Evolutionary conservation across 2,797 vertebrate species (phyloP), one percentile per base, ranked within the genome.

Genomic region (Neopelma chrysocephalum): DNA sequence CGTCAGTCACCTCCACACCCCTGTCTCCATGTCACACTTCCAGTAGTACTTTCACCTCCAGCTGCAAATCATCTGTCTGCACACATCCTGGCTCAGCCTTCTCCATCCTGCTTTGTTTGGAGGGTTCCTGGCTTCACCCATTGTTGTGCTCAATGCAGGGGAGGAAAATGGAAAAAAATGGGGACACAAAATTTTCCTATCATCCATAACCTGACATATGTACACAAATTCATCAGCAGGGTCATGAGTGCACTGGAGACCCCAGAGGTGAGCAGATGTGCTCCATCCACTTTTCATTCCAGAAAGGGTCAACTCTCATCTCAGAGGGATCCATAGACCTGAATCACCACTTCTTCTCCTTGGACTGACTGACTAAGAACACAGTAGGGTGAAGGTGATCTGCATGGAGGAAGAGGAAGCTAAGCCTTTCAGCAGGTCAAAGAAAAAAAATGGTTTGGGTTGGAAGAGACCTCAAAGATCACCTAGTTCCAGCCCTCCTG

Each of bases 141-240:
- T 14, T 18, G 0, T 3, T 27, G 10, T 27, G 26, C 21, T 57
- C 42, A 70, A 3, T 7, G 25, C 2, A n/a, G 12, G 18, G 21
- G 18, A 87, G n/a, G 20, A 11, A 64, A 66, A 31, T 1, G 3
- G 48, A 14, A 56, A 75, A 75, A 78, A 45, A 26, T 2, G 2
- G 21, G 27, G 8, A 66, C 7, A 13, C 20, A 56, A 66, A 66
- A 22, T n/a, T 85, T 48, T 6, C 1, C 22, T 56, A 40, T 18
- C 23, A 45, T n/a, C 43, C 0, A 1, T n/a, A 84, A 61, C 61
- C 2, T 47, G 68, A 76, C 21, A 6, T 2, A 0, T 1, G 3
- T 19, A 9, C n/a, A 57, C 9, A 51, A n/a, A 50, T 20, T 65
- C 3, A 7, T 43, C 17, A 9, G 34, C 15, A 22, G 11, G 13